Base-by-base conservation (phyloP, 2,797 vertebrate species). In the Melanotaenia boesemani region DNA sequence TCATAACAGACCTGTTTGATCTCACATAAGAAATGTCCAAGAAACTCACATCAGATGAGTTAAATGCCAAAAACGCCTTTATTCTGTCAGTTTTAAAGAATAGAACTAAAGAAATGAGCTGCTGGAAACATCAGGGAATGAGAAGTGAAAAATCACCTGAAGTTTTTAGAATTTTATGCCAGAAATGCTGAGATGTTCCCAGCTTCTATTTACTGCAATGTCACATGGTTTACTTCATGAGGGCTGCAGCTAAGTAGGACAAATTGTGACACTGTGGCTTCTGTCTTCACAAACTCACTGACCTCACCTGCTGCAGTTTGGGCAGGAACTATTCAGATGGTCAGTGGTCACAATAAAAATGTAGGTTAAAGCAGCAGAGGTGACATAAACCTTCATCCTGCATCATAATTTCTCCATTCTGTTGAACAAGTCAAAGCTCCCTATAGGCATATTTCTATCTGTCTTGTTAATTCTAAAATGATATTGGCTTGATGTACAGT, bases 301-400 rank as follows among this genome's bases (percentile, higher is more conserved):
- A 15, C 11, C 41, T 41, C 39, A 41, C 39, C 39, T 41, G 39
- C 39, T 44, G 41, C 41, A 16, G 41, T 5, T 16, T 5, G 41
- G 41, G 4, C 41, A 44, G 41, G 15, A 44, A 5, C 41, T 5
- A 3, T 16, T 44, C 15, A 13, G 41, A 1, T 5, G 12, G 22
- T 70, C 57, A 26, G 18, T 46, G 46, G 7, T 46, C 55, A 26
- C 20, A 50, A 28, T 32, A 44, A 7, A 63, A 82, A 85, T 81
- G 63, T 80, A 58, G 77, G 80, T 71, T 76, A 83, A 80, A 74
- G 76, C 70, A 65, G 26, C 5, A 37, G 71, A 55, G 37, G 20
- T 24, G 61, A 50, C 55, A 65, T 16, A 64, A 56, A 67, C 76
- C 57, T 36, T 54, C 26, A 62, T 18, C 34, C 24, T 26, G 52